These are phyloP conservation scores for Semotilus atromaculatus DNA, from an alignment of 2,797 vertebrate species.

Conservation along the genomic window DNA sequence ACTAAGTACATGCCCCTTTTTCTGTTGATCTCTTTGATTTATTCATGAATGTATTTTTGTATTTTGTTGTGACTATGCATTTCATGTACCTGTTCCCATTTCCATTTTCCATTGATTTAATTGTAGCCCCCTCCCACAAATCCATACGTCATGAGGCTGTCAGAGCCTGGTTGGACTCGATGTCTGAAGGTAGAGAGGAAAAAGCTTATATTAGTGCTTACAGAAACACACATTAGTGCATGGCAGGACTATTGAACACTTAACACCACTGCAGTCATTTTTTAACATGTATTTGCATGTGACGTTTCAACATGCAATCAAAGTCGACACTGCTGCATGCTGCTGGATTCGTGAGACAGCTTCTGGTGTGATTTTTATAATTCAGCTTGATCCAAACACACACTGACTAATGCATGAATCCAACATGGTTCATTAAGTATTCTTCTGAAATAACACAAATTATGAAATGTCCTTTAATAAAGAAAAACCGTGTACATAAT, in stretches of 20 bases:
- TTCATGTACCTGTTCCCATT: constrained; percentile 66
- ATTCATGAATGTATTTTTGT: constrained; percentile 55
- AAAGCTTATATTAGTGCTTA: constrained; percentile 21
- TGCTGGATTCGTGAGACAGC: neutral
- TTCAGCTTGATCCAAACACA: neutral
- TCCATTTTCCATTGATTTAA: constrained; percentile 69
- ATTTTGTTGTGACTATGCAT: constrained; percentile 72
- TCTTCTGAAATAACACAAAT: neutral
- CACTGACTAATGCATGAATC: constrained; percentile 21
- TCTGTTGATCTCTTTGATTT: constrained; percentile 64
- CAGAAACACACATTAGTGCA: constrained; percentile 42
- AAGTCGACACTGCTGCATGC: constrained; percentile 57
- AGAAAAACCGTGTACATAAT: neutral
- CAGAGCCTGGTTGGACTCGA: constrained; percentile 97
- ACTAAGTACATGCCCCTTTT: neutral
- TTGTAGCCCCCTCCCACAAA: constrained; percentile 89
- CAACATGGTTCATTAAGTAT: neutral
- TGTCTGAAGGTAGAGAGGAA: constrained; percentile 95
- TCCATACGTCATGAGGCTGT: constrained; percentile 92
- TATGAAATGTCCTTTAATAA: neutral
- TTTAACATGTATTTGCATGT: constrained; percentile 48
- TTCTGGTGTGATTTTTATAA: neutral
- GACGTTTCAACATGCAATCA: constrained; percentile 55
- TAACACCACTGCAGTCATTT: constrained; percentile 65
- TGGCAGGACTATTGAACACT: constrained; percentile 25